Base-by-base conservation (phyloP, 2,888 invertebrate species). In the Hydrotaea cyrtoneurina region DNA sequence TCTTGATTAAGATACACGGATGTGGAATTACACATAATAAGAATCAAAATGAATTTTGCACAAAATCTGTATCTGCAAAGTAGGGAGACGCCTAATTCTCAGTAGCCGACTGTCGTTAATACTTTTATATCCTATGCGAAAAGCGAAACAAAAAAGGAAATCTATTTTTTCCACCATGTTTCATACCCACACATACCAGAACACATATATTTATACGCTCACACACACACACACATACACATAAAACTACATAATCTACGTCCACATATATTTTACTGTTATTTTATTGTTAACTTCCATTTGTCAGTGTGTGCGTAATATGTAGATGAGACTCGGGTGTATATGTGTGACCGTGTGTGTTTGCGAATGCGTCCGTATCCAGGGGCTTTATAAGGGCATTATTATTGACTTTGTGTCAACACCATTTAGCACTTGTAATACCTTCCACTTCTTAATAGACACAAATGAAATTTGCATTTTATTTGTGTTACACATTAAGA, bases 391-490 rank as follows among this genome's bases (percentile, higher is more conserved):
- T 77, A 17, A 75, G 72, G 78, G 57, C 75, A 76, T 80, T 86
- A 80, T 78, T 86, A 83, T 86, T 86, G 86, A 86, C 86, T 83
- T 86, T 85, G 64, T 86, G 86, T 87, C 86, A 87, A 86, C 83
- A 86, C 71, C 80, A 83, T 87, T 87, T 86, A 86, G 79, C 83
- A 85, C 86, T 85, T 87, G 85, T 87, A 82, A 82, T 77, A 57
- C 71, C 79, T 69, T 69, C 69, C 73, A 73, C 66, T 77, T 81
- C 82, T 79, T 82, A 77, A 85, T 77, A 85, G 79, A 82, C 76
- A 76, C 50, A 82, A 74, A 5, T 74, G 59, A 78, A 77, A 85
- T 85, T 85, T 79, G 53, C 84, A 85, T 82, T 74, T 82, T 81
- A 21, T 76, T 39, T 79, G 78, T 82, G 71, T 31, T 46, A 15